Evolutionary conservation across 53 echinoderm and acorn worm genomes (phyloP).

Genomic region (Actinopyga echinites): DNA sequence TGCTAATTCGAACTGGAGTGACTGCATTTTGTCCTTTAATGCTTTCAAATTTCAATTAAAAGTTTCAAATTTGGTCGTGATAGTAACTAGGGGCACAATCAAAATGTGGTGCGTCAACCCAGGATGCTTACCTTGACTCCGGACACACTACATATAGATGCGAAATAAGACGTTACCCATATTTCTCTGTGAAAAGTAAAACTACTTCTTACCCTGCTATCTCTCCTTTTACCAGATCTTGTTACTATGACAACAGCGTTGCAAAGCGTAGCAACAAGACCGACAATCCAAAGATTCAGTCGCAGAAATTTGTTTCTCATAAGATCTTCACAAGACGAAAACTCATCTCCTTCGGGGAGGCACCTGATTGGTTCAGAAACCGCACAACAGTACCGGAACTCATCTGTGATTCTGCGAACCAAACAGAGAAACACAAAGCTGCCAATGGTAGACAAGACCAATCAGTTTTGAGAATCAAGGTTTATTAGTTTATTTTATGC

Average conservation of each 20-base stretch:
- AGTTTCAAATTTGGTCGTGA: too few relatives aligned
- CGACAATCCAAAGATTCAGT: constrained; percentile 86
- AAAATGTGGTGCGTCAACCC: too few relatives aligned
- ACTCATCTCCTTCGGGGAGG: constrained; percentile 72
- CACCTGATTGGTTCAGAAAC: too few relatives aligned
- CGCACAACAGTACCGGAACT: constrained; percentile 88
- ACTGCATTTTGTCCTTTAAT: too few relatives aligned
- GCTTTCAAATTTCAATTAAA: too few relatives aligned
- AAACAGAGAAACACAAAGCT: neutral
- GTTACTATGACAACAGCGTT: constrained; percentile 82
- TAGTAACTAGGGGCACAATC: too few relatives aligned
- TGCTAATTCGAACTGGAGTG: too few relatives aligned
- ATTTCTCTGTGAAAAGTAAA: neutral
- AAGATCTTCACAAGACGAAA: constrained; percentile 95
- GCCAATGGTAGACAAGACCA: too few relatives aligned
- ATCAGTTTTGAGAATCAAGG: too few relatives aligned
- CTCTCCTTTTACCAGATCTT: constrained; percentile 73
- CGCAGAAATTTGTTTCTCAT: constrained; percentile 90
- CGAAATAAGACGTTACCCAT: neutral
- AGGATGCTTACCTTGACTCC: neutral
- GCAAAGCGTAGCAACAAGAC: constrained; percentile 71
- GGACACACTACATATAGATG: neutral
- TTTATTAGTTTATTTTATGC: too few relatives aligned
- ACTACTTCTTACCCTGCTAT: constrained; percentile 63
- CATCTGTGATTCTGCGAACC: constrained; percentile 66